phyloP scores from a whole-genome alignment of 2,888 invertebrate species.

The Melieria omissa region DNA sequence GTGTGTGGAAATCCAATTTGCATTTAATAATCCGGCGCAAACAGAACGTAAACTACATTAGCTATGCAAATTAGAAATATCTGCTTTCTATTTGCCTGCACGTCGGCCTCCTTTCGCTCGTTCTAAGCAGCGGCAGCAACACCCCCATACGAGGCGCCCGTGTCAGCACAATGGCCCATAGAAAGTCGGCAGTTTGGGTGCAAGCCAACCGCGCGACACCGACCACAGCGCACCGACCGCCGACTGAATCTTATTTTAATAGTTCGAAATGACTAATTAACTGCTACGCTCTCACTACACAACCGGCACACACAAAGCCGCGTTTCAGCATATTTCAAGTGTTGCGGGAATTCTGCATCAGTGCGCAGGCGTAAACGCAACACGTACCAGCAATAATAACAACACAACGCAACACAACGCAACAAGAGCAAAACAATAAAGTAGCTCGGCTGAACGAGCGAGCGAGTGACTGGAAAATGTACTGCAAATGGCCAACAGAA shows the following conservation, averaged over 20 bases:
- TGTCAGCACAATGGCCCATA: constrained; percentile 10
- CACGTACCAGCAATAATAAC: constrained; percentile 51
- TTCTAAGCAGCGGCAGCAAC: too few species aligned
- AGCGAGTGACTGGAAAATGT: too few species aligned
- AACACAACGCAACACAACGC: neutral
- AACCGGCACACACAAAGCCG: constrained; percentile 2
- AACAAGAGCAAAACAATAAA: neutral
- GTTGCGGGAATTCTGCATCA: constrained; percentile 63
- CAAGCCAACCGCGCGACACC: neutral
- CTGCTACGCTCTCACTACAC: constrained; percentile 24
- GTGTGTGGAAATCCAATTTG: too few species aligned
- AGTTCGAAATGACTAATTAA: constrained; percentile 44
- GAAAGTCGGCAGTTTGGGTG: neutral
- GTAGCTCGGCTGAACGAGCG: neutral
- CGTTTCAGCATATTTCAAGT: constrained; percentile 47
- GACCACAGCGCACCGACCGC: neutral
- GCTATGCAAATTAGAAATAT: too few species aligned
- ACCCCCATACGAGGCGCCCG: neutral
- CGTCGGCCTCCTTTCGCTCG: too few species aligned
- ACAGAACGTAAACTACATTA: too few species aligned
- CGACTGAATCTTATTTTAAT: constrained; percentile 36
- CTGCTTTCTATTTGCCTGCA: too few species aligned
- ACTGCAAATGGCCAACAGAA: too few species aligned
- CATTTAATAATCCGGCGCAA: too few species aligned
- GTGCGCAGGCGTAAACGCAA: constrained; percentile 62